Base-by-base conservation (phyloP, 2,888 invertebrate genomes). In the Amblyjoppa proteus region DNA sequence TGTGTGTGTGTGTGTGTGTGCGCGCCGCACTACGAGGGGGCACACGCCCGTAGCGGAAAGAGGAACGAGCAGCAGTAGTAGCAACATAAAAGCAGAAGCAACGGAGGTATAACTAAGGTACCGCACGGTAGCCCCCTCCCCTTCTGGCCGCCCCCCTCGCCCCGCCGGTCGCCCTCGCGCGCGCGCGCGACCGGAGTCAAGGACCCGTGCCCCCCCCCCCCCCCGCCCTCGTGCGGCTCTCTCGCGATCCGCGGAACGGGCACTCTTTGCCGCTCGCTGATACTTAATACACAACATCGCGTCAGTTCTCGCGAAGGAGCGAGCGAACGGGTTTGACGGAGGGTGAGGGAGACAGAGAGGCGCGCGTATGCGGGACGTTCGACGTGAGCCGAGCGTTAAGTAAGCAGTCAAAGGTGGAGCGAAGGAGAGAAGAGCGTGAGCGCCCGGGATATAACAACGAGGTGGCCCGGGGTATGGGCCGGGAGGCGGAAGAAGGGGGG, bases 171-270 rank as follows among this genome's bases (percentile, higher is more conserved):
- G 78, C 81, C 34, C 70, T 78, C 68, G 70, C 16, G 61, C 71
- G 71, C 49, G 70, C 61, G n/a, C 51, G 71, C 85, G 73, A 66
- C 80, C 76, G 88, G 88, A 87, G 88, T 81, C 88, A 88, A 85
- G 89, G 88, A 88, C 86, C 89, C 89, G 41, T 41, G 9, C 87
- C 87, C 88, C 88, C 88, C 58, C 78, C 78, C 81, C 75, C 88
- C 88, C 88, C 58, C 78, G 20, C 34, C 3, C 41, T 41, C 41
- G 41, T 41, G 74, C 66, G 75, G 83, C 76, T 89, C 81, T 79
- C 80, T 66, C 69, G 78, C 85, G 82, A 81, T 79, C 80, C 70
- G 58, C 71, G 20, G 70, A 71, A 53, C 16, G 53, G 45, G 20
- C 74, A 11, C 56, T 25, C 64, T 70, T 77, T 53, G 64, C 66